Evolutionary conservation across 2,888 invertebrate species (phyloP), one percentile per base, ranked within the genome.

Genomic region (Plebejus argus): DNA sequence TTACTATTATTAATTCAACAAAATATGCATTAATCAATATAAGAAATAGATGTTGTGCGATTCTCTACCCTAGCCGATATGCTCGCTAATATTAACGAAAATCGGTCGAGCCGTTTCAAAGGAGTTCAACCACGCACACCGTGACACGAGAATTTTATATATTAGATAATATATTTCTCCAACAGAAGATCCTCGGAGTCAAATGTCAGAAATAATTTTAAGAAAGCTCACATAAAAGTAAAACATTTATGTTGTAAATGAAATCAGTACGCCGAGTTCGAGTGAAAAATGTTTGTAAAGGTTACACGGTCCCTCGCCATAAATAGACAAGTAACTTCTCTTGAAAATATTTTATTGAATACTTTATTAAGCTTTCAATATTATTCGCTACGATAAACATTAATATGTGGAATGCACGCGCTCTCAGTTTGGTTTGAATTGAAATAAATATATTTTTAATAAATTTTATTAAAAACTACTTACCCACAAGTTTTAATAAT

Each of bases 311-410:
- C 66, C 66, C 66, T 66, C 15, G 66, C 28, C 66, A 66, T 66
- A 66, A 66, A 66, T 66, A 66, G 66, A 28, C 66, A 66, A 66
- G 66, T 15, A 18, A 28, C 28, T 66, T 66, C 66, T 66, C 28
- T 66, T 66, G 66, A 66, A 66, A 66, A 66, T 66, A 66, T 33
- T 66, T 66, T 66, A 66, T 66, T 66, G 18, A 66, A 28, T 66
- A 28, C 28, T 28, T 66, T 66, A 66, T 66, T 66, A 28, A 28
- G 28, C 33, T 66, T 66, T 18, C 66, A 66, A 66, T 28, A 33
- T 28, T 66, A 66, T 33, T 28, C 28, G 33, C 5, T 28, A 66
- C 15, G 23, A 23, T 23, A 66, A 33, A 66, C 33, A 33, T 66
- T 4, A 23, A 61, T 28, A 7, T 33, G 1, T 28, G 28, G 15